phyloP scores from a whole-genome alignment of 2,113 vertebrate species.

The Hippocampus mohnikei region DNA sequence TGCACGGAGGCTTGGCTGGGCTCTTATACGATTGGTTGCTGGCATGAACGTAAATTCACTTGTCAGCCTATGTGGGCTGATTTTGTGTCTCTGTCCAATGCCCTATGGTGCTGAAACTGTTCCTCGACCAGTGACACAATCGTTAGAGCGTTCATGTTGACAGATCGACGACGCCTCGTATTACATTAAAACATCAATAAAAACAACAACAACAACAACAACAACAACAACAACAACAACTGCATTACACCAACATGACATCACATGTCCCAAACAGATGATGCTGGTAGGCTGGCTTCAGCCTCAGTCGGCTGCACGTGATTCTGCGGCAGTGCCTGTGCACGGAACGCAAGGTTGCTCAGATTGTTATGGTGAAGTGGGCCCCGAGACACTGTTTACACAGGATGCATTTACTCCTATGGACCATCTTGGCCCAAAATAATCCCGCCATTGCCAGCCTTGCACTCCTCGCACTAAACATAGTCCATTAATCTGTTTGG shows the following conservation, averaged over 20 bases:
- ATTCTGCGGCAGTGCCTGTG: constrained; percentile 37
- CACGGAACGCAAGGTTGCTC: constrained; percentile 43
- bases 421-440: constrained; percentile 26
- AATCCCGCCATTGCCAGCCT: constrained; percentile 38
- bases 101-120: constrained; percentile 32
- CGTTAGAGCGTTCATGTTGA: neutral
- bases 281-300: constrained; percentile 20
- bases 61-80: neutral
- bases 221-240: neutral
- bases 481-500: constrained; percentile 11
- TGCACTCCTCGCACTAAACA: constrained; percentile 8
- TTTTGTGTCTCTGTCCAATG: constrained; percentile 27
- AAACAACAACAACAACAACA: neutral
- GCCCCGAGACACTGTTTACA: constrained; percentile 26
- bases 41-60: neutral
- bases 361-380: constrained; percentile 26
- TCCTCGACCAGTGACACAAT: neutral
- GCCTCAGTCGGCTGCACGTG: constrained; percentile 50
- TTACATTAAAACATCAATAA: neutral
- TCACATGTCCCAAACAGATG: constrained; percentile 51
- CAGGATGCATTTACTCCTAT: constrained; percentile 49
- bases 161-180: neutral
- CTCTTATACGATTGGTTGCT: neutral
- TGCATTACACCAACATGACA: constrained; percentile 19
- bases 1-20: no score